Percentiles rank a stretch among this genome's conserved stretches.
These are phyloP conservation scores for Ericerus pela DNA, from an alignment of 1,140 invertebrate species.

Conservation along the genomic window DNA sequence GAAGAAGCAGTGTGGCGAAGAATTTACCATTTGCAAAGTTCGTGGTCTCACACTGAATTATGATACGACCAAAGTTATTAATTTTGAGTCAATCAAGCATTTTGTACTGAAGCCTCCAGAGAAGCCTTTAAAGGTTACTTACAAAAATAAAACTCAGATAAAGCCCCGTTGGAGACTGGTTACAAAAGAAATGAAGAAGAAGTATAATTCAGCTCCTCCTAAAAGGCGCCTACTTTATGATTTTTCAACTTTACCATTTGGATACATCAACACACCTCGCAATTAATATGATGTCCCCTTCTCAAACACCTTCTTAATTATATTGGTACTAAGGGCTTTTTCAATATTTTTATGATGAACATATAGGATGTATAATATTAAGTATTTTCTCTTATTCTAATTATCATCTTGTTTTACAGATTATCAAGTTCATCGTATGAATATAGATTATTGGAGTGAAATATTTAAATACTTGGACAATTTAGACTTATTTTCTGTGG, in stretches of 20 bases:
- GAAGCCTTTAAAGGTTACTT: background rate
- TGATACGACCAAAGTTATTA: constrained; percentile 13
- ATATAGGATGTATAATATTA: too few species aligned
- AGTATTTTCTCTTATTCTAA: too few species aligned
- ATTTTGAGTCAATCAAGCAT: constrained; percentile 22
- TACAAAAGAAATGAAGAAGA: background rate
- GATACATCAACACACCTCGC: too few species aligned
- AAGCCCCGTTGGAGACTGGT: background rate
- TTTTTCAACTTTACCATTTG: background rate
- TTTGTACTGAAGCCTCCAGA: background rate
- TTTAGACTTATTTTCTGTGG: too few species aligned
- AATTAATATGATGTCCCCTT: too few species aligned
- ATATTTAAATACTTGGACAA: too few species aligned
- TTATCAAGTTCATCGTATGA: too few species aligned
- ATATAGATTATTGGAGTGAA: too few species aligned
- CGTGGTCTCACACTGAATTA: constrained; percentile 23
- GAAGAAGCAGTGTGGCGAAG: background rate
- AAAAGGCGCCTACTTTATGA: background rate
- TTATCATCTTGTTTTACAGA: too few species aligned
- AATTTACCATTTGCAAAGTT: constrained; percentile 19
- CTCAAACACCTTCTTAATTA: too few species aligned
- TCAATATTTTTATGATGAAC: too few species aligned
- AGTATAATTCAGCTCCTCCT: background rate
- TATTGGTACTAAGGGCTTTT: too few species aligned
- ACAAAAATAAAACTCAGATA: background rate